phyloP scores from a whole-genome alignment of 2,113 vertebrate genomes.

The Sprattus sprattus region DNA sequence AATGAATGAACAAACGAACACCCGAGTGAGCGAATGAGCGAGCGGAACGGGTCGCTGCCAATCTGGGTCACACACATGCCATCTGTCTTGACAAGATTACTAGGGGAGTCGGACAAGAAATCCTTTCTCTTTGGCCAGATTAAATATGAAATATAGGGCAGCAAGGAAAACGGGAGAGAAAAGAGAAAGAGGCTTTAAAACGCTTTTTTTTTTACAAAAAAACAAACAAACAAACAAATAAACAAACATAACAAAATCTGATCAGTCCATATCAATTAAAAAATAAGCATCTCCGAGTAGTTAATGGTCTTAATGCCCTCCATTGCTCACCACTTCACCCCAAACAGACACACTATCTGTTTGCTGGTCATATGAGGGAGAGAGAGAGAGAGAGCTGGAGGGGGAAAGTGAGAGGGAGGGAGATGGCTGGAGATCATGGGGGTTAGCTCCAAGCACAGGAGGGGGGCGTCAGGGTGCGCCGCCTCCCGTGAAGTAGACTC shows the following conservation, averaged over 20 bases:
- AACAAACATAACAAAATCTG: not conserved
- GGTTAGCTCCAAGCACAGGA: not conserved
- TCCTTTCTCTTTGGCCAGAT: conserved; percentile 71
- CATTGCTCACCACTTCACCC: no score
- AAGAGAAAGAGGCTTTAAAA: conserved; percentile 28
- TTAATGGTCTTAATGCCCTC: no score
- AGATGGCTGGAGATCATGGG: not conserved
- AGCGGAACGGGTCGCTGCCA: conserved; percentile 45
- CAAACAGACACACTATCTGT: no score
- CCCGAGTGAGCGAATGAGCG: not conserved
- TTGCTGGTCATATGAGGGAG: no score
- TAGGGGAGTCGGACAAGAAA: conserved; percentile 70
- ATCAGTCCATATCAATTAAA: no score
- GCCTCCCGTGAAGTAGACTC: not conserved
- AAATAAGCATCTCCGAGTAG: no score
- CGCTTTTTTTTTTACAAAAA: no score
- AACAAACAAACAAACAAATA: not conserved
- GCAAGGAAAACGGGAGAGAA: conserved; percentile 43
- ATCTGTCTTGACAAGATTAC: conserved; percentile 79
- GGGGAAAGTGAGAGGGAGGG: not conserved
- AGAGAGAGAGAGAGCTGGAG: not conserved
- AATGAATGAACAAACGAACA: not conserved
- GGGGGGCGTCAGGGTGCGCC: not conserved
- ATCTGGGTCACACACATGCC: conserved; percentile 68
- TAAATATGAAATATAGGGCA: conserved; percentile 75